Evolutionary conservation across 2,113 vertebrate species (phyloP).

Genomic region (Neopipo cinnamomea): DNA sequence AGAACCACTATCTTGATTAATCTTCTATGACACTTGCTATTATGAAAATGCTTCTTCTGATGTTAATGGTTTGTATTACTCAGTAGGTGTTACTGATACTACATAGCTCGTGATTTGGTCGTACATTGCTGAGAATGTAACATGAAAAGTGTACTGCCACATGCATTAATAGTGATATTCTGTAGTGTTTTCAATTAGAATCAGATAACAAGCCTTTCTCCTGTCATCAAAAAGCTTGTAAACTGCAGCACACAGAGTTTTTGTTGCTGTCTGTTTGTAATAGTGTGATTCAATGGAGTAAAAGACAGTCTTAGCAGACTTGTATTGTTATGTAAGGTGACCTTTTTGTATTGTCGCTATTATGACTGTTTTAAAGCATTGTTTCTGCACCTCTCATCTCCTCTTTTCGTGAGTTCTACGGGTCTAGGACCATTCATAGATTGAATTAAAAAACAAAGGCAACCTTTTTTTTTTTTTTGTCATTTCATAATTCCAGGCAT

Average conservation of each 20-base stretch:
- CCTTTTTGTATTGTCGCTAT: not conserved
- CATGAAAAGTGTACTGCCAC: not conserved
- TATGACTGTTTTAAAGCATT: not conserved
- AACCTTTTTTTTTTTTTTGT: not conserved
- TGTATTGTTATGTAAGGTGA: not conserved
- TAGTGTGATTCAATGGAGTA: not conserved
- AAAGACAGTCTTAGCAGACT: not conserved
- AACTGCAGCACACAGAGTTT: not conserved
- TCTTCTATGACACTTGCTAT: not conserved
- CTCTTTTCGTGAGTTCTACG: accelerated
- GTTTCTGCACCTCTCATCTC: not conserved
- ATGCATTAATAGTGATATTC: not conserved
- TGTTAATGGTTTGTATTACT: not conserved
- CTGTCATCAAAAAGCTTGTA: not conserved
- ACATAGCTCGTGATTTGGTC: not conserved
- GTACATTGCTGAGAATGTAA: not conserved
- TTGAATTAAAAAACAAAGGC: not conserved
- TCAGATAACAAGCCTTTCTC: not conserved
- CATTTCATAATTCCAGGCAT: not conserved
- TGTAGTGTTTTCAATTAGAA: not conserved
- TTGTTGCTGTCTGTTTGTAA: not conserved
- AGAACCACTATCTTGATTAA: not conserved
- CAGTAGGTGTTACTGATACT: not conserved
- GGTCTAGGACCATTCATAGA: not conserved
- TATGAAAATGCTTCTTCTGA: not conserved